Evolutionary conservation across 2,113 vertebrate species (phyloP).

Genomic region (Chamaea fasciata): DNA sequence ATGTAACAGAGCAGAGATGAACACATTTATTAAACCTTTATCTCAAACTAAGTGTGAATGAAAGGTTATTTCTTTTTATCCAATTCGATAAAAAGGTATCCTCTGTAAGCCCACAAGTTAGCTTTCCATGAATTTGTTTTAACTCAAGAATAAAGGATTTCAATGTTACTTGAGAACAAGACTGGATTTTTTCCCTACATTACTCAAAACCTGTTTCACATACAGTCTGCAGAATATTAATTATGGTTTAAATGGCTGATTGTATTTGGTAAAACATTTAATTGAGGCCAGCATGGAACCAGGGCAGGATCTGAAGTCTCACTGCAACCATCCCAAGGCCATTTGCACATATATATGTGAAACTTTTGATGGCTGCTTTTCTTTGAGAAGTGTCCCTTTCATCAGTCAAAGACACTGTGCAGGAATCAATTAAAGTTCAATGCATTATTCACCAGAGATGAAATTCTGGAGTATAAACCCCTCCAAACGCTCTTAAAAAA

Average conservation of each 20-base stretch:
- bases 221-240: constrained; percentile 44
- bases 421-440: constrained; percentile 61
- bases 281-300: constrained; percentile 12
- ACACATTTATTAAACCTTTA: background rate
- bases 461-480: constrained; percentile 58
- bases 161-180: background rate
- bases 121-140: background rate
- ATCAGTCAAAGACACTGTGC: constrained; percentile 49
- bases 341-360: background rate
- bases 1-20: background rate
- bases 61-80: background rate
- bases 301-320: background rate
- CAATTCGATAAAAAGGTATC: background rate
- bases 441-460: constrained; percentile 44
- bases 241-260: constrained; percentile 17
- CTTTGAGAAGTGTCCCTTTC: constrained; percentile 52
- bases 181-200: background rate
- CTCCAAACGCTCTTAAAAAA: constrained; percentile 58
- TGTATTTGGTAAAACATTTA: constrained; percentile 61
- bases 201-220: background rate
- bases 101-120: background rate
- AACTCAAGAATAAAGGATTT: background rate
- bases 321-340: background rate
- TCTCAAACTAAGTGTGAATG: background rate
- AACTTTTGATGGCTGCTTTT: constrained; percentile 19